phyloP scores from a whole-genome alignment of 1,140 invertebrate species.

The Euwallacea fornicatus region DNA sequence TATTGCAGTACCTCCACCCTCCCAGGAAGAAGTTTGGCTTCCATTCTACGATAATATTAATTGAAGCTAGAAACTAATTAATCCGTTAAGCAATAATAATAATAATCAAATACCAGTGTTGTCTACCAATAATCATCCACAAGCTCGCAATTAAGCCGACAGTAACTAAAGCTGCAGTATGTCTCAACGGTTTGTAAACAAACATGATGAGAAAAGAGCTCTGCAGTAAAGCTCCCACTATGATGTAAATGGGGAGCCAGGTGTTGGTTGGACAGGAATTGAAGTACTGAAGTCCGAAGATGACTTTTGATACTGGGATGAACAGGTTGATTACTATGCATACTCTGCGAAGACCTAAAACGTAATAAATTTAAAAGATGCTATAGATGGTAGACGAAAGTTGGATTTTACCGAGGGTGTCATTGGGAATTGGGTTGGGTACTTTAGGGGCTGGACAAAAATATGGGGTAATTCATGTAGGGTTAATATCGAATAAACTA shows the following conservation, averaged over 20 bases:
- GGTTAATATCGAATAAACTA: neutral
- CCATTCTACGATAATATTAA: slow-evolving; percentile 37
- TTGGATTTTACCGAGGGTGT: slow-evolving; percentile 24
- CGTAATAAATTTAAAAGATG: too few relatives aligned
- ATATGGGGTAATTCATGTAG: neutral
- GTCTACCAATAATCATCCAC: slow-evolving; percentile 28
- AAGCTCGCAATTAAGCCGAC: slow-evolving; percentile 9
- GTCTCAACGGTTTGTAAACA: slow-evolving; percentile 14
- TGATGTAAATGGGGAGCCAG: slow-evolving; percentile 27
- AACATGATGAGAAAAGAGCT: slow-evolving; percentile 11
- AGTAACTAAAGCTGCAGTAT: slow-evolving; percentile 3
- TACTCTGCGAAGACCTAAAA: slow-evolving; percentile 27
- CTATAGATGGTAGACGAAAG: neutral
- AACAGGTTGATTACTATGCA: slow-evolving; percentile 21
- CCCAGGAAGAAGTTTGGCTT: slow-evolving; percentile 34
- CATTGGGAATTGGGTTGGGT: slow-evolving; percentile 18
- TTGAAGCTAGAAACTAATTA: slow-evolving; percentile 29
- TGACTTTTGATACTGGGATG: slow-evolving; percentile 21
- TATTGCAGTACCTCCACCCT: slow-evolving; percentile 33
- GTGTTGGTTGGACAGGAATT: slow-evolving; percentile 19
- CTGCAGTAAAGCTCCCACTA: slow-evolving; percentile 24
- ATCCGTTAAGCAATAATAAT: neutral
- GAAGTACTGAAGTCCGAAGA: slow-evolving; percentile 14
- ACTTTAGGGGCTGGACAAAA: slow-evolving; percentile 8
- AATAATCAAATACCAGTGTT: neutral